Evolutionary conservation across 2,888 invertebrate genomes (phyloP), one percentile per base, ranked within the genome.

Genomic region (Clusia tigrina): DNA sequence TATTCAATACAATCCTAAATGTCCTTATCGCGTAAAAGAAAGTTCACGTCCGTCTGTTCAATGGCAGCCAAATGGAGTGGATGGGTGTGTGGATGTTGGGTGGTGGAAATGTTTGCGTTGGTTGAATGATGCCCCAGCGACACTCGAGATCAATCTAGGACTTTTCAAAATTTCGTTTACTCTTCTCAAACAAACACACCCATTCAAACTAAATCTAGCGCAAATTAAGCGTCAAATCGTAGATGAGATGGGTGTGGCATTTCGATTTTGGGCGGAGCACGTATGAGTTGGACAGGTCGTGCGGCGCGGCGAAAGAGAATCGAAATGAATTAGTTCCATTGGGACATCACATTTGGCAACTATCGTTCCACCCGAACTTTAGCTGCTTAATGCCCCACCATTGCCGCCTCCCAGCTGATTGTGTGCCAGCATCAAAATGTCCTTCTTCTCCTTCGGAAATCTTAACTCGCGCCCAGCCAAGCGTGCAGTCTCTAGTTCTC

Each of bases 381-480:
- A 78, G 61, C 78, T 76, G 55, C 78, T 78, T 62, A 78, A 71
- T 9, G 74, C 67, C 42, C 69, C 67, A 52, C 74, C 71, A 61
- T 74, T 78, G 58, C 80, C 81, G 25, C 83, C 84, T 69, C 89
- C 86, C 73, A 94, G 89, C 83, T 96, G 94, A 77, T 93, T 91
- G 78, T 93, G 89, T 18, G 96, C 96, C 77, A 95, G 87, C 86
- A 94, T 91, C 56, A 96, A 86, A 80, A 96, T 96, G 84, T 96
- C 96, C 81, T 95, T 91, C 83, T 96, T 96, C 84, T 96, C 96
- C 85, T 96, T 96, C 61, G 95, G 95, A 85, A 96, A 96, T 79
- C 96, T 88, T 32, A 96, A 87, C 80, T 96, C 96, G 60, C 95
- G 87, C 0, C 96, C 96, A 58, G 95, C 94, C 66, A 95, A 87